These are phyloP conservation scores for Rhyacophila evoluta DNA, from an alignment of 2,888 invertebrate genomes.

Conservation along the genomic window DNA sequence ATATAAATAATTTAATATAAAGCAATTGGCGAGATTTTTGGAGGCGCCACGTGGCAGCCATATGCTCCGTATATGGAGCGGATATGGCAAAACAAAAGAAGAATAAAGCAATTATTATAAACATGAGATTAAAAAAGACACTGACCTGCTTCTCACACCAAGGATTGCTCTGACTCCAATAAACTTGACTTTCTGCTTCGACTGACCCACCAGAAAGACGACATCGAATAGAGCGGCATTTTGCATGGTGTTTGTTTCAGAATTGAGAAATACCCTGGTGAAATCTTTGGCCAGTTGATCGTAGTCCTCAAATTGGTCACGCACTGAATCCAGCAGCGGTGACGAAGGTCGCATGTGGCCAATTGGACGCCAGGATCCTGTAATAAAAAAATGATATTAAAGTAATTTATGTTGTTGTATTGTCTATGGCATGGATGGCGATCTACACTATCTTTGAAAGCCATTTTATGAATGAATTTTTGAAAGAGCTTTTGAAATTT, in stretches of 20 bases:
- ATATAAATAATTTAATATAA: too few species aligned
- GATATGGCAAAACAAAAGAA: too few species aligned
- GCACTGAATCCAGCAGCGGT: conserved; percentile 89
- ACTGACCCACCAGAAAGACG: conserved; percentile 90
- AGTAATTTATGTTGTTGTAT: too few species aligned
- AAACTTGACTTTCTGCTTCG: conserved; percentile 90
- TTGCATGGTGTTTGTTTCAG: conserved; percentile 80
- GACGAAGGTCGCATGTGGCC: conserved; percentile 95
- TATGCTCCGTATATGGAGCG: too few species aligned
- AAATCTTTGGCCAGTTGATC: conserved; percentile 95
- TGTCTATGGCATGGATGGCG: too few species aligned
- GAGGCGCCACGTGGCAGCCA: too few species aligned
- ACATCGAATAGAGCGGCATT: conserved; percentile 92
- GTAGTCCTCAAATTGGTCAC: conserved; percentile 95
- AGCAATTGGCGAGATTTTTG: too few species aligned
- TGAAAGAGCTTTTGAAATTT: too few species aligned
- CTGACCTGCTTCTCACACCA: conserved; percentile 88
- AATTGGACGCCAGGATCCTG: conserved; percentile 93
- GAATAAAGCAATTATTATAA: too few species aligned
- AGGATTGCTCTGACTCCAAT: conserved; percentile 92
- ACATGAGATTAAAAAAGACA: conserved; percentile 27
- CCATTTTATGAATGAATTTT: too few species aligned
- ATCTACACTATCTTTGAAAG: too few species aligned
- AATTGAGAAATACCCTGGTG: conserved; percentile 88
- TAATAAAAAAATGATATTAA: too few species aligned